A percentile compares a stretch with the other conserved stretches of the same genome.
phyloP scores from a whole-genome alignment of 2,888 invertebrate genomes.

The Crepidodera aurea region DNA sequence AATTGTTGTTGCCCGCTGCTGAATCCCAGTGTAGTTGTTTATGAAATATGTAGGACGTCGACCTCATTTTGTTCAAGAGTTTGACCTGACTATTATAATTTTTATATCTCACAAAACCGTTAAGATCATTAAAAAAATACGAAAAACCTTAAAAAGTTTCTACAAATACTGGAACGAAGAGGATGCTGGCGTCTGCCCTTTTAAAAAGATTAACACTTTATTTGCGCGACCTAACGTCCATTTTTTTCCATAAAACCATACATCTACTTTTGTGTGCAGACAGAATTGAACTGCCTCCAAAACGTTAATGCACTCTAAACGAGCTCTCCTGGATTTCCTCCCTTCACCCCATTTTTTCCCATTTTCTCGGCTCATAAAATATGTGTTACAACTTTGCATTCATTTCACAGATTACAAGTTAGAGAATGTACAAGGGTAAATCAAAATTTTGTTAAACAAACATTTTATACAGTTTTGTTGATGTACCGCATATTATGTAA shows the following conservation, averaged over 20 bases:
- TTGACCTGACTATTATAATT: no score
- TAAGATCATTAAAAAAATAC: no score
- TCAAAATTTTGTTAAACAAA: neutral
- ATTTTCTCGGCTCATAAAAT: conserved; percentile 13
- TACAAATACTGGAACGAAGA: neutral
- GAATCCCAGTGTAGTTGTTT: no score
- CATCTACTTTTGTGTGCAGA: neutral
- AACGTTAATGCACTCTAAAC: conserved; percentile 17
- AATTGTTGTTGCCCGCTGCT: no score
- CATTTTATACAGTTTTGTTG: no score
- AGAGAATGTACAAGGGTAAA: neutral
- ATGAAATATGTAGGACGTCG: no score
- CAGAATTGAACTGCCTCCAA: conserved; percentile 3
- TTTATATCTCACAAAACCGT: no score
- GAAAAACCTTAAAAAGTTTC: neutral
- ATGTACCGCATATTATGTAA: no score
- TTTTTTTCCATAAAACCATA: conserved; percentile 5
- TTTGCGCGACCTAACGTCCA: neutral
- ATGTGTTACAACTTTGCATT: conserved; percentile 21
- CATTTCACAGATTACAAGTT: conserved; percentile 14
- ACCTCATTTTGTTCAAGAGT: no score
- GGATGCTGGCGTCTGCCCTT: neutral
- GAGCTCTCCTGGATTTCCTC: conserved; percentile 3
- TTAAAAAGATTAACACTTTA: conserved; percentile 2
- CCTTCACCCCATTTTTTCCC: conserved; percentile 1